These are phyloP conservation scores for Probosciger aterrimus DNA, from an alignment of 2,113 vertebrate species.

Conservation along the genomic window DNA sequence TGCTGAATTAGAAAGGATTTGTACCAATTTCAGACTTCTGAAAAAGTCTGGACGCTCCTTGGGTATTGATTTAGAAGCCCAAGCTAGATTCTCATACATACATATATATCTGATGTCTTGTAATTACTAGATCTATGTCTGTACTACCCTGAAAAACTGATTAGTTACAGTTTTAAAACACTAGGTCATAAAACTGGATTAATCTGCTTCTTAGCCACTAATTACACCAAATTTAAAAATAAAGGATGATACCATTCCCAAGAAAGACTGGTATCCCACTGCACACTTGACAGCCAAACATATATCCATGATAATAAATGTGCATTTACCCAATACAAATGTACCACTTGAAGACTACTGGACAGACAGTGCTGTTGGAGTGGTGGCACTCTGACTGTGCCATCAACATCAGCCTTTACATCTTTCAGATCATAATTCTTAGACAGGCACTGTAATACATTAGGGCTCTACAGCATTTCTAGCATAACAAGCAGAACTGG, in stretches of 20 bases:
- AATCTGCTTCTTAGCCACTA: neutral
- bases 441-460: neutral
- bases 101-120: neutral
- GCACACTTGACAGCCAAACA: neutral
- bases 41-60: neutral
- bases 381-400: neutral
- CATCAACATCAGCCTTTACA: neutral
- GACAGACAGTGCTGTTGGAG: neutral
- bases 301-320: neutral
- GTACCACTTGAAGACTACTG: neutral
- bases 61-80: neutral
- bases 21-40: neutral
- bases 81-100: neutral
- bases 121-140: neutral
- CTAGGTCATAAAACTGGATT: neutral
- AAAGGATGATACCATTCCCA: neutral
- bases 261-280: neutral
- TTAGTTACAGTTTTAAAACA: neutral
- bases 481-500: neutral
- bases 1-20: neutral
- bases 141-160: neutral
- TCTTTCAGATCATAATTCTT: neutral
- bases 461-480: neutral
- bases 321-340: neutral
- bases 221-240: neutral